These are phyloP conservation scores for Dicrostonyx torquatus DNA, from an alignment of 2,797 vertebrate species.

Conservation along the genomic window DNA sequence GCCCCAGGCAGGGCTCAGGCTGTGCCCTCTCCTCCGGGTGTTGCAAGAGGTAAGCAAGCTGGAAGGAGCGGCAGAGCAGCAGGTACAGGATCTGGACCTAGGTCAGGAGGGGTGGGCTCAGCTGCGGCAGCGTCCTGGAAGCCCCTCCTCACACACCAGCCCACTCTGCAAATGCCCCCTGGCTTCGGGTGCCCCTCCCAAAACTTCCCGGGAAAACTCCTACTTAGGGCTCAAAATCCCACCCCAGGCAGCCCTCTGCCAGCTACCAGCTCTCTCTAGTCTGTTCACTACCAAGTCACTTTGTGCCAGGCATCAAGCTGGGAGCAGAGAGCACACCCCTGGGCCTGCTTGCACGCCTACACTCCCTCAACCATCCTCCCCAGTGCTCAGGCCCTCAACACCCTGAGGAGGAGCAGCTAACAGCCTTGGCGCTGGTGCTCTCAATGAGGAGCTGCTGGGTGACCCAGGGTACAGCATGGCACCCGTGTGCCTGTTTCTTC, in stretches of 20 bases:
- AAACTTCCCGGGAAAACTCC: not conserved
- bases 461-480: not conserved
- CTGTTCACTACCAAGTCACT: not conserved
- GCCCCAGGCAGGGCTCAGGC: constrained; percentile 53
- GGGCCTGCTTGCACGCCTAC: not conserved
- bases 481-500: not conserved
- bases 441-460: not conserved
- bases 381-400: not conserved
- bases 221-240: constrained; percentile 16
- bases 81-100: constrained; percentile 95
- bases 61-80: constrained; percentile 96
- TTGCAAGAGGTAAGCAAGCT: constrained; percentile 91
- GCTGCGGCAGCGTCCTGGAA: fast-evolving
- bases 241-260: not conserved
- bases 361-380: not conserved
- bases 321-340: not conserved
- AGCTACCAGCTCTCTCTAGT: not conserved
- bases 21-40: constrained; percentile 91
- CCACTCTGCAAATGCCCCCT: not conserved
- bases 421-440: not conserved
- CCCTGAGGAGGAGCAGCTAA: not conserved
- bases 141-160: not conserved
- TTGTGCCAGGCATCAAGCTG: not conserved
- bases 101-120: not conserved
- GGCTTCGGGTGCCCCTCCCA: not conserved